Evolutionary conservation across 2,888 invertebrate genomes (phyloP).

Genomic region (Drosophila stalkeri): DNA sequence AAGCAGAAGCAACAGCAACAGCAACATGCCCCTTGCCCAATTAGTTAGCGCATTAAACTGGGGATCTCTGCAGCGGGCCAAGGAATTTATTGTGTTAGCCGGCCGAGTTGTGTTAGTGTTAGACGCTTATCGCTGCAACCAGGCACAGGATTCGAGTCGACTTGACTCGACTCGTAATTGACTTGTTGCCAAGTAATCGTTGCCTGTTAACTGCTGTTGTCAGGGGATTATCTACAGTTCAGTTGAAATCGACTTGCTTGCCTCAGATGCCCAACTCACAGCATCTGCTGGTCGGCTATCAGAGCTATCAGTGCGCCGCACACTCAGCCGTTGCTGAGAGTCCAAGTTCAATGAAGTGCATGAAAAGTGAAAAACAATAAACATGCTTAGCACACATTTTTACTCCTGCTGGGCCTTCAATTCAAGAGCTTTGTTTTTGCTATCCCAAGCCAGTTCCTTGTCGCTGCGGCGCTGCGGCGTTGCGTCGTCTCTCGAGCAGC

Average conservation of each 20-base stretch:
- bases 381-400: conserved; percentile 57
- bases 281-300: conserved; percentile 25
- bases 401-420: conserved; percentile 27
- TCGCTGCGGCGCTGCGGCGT: neutral
- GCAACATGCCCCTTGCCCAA: conserved; percentile 57
- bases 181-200: conserved; percentile 82
- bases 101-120: conserved; percentile 54
- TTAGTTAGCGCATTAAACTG: conserved; percentile 79
- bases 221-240: conserved; percentile 81
- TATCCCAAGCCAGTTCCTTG: conserved; percentile 20
- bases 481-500: conserved; percentile 11
- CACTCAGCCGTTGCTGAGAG: conserved; percentile 2
- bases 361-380: conserved; percentile 78
- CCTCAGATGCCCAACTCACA: conserved; percentile 12
- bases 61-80: conserved; percentile 60
- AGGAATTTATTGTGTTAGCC: conserved; percentile 71
- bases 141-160: conserved; percentile 41
- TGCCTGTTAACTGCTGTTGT: conserved; percentile 82
- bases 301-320: conserved; percentile 26
- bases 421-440: conserved; percentile 64
- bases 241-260: conserved; percentile 68
- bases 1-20: neutral
- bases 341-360: conserved; percentile 70
- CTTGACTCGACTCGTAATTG: conserved; percentile 67
- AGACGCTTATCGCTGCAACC: conserved; percentile 71